Percentiles rank a stretch among this genome's conserved stretches.
These are phyloP conservation scores for Hemithea aestivaria DNA, from an alignment of 2,888 invertebrate genomes.

Conservation along the genomic window DNA sequence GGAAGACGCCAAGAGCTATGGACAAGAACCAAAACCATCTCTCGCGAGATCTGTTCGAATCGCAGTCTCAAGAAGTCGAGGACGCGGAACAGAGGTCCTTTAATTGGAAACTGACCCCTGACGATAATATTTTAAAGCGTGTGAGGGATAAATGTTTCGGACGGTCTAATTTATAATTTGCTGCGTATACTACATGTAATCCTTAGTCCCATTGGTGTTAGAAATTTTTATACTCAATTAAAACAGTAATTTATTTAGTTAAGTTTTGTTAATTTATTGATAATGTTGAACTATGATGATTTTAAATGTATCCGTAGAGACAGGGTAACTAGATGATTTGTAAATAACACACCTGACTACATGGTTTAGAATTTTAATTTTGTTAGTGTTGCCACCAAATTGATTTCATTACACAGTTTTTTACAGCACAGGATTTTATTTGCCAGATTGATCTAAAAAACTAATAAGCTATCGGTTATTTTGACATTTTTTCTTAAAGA, in stretches of 20 bases:
- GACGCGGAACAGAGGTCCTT: conserved; percentile 41
- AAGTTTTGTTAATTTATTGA: conserved; percentile 35
- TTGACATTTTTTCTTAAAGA: too few species aligned
- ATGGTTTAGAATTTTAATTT: conserved; percentile 6
- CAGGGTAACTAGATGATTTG: conserved; percentile 54
- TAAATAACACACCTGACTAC: conserved; percentile 14
- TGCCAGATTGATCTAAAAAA: too few species aligned
- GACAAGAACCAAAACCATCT: conserved; percentile 38
- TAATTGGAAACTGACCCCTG: conserved; percentile 59
- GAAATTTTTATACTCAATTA: too few species aligned
- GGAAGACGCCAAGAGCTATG: conserved; percentile 52
- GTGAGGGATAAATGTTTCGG: conserved; percentile 62
- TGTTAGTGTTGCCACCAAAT: neutral
- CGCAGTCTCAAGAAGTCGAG: conserved; percentile 57
- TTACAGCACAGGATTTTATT: too few species aligned
- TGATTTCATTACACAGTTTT: too few species aligned
- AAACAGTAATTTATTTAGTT: too few species aligned
- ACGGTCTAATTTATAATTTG: conserved; percentile 48
- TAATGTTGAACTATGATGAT: conserved; percentile 35
- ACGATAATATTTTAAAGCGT: conserved; percentile 56
- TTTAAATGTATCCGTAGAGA: conserved; percentile 45
- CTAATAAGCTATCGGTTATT: too few species aligned
- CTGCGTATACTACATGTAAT: neutral
- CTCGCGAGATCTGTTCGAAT: conserved; percentile 66
- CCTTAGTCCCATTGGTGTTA: too few species aligned